Percentiles rank a stretch among this genome's conserved stretches.
Evolutionary conservation across 2,797 vertebrate species (phyloP).

Genomic region (Gallirallus australis): DNA sequence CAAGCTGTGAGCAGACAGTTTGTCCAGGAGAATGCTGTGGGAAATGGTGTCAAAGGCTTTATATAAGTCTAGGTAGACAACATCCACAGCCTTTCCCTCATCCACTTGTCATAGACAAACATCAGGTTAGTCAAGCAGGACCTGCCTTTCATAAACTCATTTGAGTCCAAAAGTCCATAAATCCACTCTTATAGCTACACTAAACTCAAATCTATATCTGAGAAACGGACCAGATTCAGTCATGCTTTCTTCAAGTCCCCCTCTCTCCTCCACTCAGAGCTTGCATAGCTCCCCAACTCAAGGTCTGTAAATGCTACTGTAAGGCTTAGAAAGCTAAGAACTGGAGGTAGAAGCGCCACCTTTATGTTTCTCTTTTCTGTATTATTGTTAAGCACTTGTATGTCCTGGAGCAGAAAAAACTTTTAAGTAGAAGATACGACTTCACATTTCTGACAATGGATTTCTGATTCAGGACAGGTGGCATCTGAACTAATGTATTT

Average conservation of each 20-base stretch:
- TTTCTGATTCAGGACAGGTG: neutral
- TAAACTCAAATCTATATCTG: neutral
- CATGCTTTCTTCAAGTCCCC: neutral
- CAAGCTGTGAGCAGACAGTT: too few species aligned
- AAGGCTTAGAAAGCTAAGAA: neutral
- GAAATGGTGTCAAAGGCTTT: too few species aligned
- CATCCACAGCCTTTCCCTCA: too few species aligned
- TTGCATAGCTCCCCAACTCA: neutral
- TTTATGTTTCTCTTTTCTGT: neutral
- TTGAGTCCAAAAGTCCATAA: neutral
- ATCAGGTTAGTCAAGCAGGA: too few species aligned
- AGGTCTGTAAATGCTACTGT: neutral
- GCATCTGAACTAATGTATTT: neutral
- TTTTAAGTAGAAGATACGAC: neutral
- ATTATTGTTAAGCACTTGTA: neutral
- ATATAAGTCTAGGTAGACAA: too few species aligned
- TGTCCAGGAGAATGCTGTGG: too few species aligned
- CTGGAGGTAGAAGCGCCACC: neutral
- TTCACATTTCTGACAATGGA: neutral
- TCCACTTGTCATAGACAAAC: too few species aligned
- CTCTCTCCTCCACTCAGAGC: neutral
- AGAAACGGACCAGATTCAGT: neutral
- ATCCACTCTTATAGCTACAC: neutral
- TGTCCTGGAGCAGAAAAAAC: neutral
- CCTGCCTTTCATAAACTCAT: neutral